Conservation (phyloP, 2,797 vertebrate species). For the Enteromius thamalakanensis region DNA sequence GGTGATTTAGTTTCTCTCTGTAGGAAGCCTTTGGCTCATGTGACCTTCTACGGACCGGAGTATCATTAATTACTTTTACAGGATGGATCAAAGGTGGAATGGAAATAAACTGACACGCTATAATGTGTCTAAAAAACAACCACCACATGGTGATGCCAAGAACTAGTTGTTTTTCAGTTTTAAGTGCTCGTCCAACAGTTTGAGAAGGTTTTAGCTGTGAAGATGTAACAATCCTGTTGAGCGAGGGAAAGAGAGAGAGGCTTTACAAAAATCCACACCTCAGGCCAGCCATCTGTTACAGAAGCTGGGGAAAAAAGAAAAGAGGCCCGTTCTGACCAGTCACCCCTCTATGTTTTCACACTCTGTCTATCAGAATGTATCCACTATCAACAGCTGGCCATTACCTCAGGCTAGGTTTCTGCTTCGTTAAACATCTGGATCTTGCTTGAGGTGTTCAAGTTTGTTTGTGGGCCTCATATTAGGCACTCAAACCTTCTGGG, state of each 20-base stretch:
- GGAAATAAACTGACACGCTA: conserved; percentile 8
- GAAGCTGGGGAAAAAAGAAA: conserved; percentile 45
- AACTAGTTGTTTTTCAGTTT: conserved; percentile 11
- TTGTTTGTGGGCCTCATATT: conserved; percentile 46
- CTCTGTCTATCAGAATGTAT: conserved; percentile 57
- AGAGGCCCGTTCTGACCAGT: conserved; percentile 46
- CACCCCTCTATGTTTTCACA: conserved; percentile 50
- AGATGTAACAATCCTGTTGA: conserved; percentile 14
- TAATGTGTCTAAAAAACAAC: not conserved
- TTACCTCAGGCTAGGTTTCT: conserved; percentile 55
- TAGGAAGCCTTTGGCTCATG: conserved; percentile 30
- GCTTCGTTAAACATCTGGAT: conserved; percentile 60
- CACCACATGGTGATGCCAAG: conserved; percentile 7
- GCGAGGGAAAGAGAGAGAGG: conserved; percentile 34
- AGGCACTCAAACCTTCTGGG: conserved; percentile 38
- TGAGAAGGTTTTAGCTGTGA: conserved; percentile 4
- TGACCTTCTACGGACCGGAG: conserved; percentile 43
- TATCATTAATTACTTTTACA: conserved; percentile 50
- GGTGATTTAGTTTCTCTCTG: conserved; percentile 56
- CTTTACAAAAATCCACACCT: conserved; percentile 55
- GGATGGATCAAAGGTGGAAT: conserved; percentile 48
- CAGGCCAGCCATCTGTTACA: conserved; percentile 63
- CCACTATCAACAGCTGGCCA: conserved; percentile 59
- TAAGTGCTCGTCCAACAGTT: conserved; percentile 20
- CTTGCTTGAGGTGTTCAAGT: conserved; percentile 45